These are phyloP conservation scores for Aphelenchoides fujianensis DNA, from an alignment of 1,140 invertebrate species.

Conservation along the genomic window DNA sequence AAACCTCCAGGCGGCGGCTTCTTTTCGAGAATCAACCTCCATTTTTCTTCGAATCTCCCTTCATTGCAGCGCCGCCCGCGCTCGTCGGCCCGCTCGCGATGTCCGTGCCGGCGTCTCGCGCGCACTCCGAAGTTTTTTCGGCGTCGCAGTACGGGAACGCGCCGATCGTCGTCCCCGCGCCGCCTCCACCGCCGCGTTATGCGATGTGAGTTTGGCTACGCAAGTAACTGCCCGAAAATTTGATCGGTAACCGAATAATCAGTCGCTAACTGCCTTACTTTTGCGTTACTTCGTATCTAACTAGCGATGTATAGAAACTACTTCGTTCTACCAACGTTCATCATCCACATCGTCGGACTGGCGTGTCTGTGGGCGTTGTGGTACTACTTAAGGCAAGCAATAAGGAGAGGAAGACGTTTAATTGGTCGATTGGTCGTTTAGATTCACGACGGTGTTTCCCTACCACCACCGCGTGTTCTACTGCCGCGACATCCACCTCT, in stretches of 20 bases:
- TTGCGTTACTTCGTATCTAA: no score
- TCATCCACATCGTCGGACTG: constrained; percentile 58
- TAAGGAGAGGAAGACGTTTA: constrained; percentile 10
- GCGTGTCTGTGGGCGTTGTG: constrained; percentile 61
- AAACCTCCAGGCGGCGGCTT: no score
- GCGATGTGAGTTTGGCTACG: no score
- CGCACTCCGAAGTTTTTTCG: constrained; percentile 59
- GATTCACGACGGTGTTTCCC: constrained; percentile 62
- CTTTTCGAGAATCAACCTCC: no score
- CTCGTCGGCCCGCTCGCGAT: constrained; percentile 22
- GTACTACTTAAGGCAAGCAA: constrained; percentile 61
- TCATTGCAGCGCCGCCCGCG: not conserved
- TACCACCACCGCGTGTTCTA: constrained; percentile 56
- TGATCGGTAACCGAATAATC: no score
- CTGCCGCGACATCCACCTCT: constrained; percentile 58
- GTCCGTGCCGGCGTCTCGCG: constrained; percentile 55
- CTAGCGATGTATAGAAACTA: no score
- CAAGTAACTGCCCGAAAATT: no score
- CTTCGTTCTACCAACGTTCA: constrained; percentile 59
- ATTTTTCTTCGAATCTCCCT: constrained; percentile 64
- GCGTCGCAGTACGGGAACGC: constrained; percentile 52
- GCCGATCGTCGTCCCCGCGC: constrained; percentile 33
- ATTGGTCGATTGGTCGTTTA: constrained; percentile 41
- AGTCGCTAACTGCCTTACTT: no score
- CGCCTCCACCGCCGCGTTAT: constrained; percentile 38